Evolutionary conservation across 2,797 vertebrate genomes (phyloP), one percentile per base, ranked within the genome.

Genomic region (Anableps anableps): DNA sequence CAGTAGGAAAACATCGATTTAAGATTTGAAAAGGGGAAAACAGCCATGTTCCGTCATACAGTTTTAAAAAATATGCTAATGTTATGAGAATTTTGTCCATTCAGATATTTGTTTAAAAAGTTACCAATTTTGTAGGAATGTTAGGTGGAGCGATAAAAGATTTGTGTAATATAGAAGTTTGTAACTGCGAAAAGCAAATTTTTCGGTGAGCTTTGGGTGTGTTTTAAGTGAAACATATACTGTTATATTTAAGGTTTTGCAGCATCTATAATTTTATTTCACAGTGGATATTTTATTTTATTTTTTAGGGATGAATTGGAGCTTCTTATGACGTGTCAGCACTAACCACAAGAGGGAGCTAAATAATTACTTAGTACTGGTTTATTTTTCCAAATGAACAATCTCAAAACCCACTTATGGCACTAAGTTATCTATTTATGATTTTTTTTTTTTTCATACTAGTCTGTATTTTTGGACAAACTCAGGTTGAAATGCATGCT

Each of bases 401-500:
- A 48, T 80, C 50, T 74, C 34, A 83, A 71, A 70, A 66, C 34
- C 75, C 81, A 74, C 82, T 80, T 60, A 51, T 81, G 86, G 74
- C 78, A 80, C 77, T n/a, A 13, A 66, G 83, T 78, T 76, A 71
- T 82, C 77, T 2, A 79, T n/a, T 76, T 81, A 80, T 74, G 51
- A 45, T 51, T 86, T 50, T 60, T 85, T 60, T 23, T 51, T 86
- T 53, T 86, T 64, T 14, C 36, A 85, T 78, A 72, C 78, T 31
- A 83, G 75, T 84, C 55, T 93, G 80, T 86, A 84, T 88, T 85
- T 89, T 86, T 86, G 82, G 79, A 89, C 51, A 84, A 91, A 91
- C 94, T 94, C 93, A 94, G 93, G 94, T 94, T 93, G 64, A 85
- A 89, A 82, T 88, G 92, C 92, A 94, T 92, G 90, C 80, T 85